Percentiles rank a stretch among this genome's conserved stretches.
phyloP scores from a whole-genome alignment of 2,888 invertebrate species.

The Drosophila cognata region DNA sequence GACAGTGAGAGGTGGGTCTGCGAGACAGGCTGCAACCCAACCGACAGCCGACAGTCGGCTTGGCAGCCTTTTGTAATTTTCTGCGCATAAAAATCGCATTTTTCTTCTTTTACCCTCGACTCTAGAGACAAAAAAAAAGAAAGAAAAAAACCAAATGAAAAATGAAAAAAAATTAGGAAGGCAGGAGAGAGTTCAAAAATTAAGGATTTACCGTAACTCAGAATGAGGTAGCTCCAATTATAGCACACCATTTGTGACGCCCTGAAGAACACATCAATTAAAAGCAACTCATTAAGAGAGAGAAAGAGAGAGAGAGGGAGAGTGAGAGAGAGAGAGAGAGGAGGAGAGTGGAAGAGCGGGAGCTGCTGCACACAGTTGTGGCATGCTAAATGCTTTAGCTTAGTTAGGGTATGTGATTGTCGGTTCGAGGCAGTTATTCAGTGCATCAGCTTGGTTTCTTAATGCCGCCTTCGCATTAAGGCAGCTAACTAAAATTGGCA shows the following conservation, averaged over 20 bases:
- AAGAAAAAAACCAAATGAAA: background rate
- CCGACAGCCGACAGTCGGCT: conserved; percentile 11
- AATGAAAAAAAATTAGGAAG: background rate
- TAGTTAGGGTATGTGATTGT: conserved; percentile 6
- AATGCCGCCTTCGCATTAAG: background rate
- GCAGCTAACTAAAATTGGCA: conserved; percentile 31
- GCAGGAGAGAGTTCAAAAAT: conserved; percentile 41
- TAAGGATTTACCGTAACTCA: conserved; percentile 32
- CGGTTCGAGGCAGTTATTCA: background rate
- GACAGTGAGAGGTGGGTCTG: background rate
- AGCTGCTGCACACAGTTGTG: background rate
- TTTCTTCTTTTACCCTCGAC: conserved; percentile 40
- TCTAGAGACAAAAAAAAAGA: conserved; percentile 14
- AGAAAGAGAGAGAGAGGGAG: background rate
- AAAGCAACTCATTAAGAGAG: background rate
- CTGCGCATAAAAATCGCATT: conserved; percentile 72
- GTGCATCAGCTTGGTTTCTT: background rate
- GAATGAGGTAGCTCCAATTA: background rate
- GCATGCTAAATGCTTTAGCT: background rate
- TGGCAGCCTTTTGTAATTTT: conserved; percentile 66
- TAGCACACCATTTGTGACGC: conserved; percentile 9
- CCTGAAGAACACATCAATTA: background rate
- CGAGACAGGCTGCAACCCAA: conserved; percentile 3
- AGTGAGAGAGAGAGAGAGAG: background rate
- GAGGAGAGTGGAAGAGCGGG: background rate